Conservation (phyloP, 2,797 vertebrate genomes). For the Rhinatrema bivittatum region DNA sequence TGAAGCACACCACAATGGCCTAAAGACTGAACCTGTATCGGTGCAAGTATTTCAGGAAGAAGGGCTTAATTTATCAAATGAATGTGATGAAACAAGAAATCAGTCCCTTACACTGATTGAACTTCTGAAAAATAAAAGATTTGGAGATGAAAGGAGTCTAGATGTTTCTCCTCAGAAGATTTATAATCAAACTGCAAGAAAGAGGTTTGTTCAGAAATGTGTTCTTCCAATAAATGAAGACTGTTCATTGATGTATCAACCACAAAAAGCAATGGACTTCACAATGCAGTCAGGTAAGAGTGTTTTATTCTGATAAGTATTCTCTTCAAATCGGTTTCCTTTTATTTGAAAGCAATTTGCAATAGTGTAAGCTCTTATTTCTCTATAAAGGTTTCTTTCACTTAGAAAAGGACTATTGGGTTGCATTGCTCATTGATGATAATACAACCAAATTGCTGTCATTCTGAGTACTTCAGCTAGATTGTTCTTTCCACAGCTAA, state of each 20-base stretch:
- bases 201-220: slow-evolving; percentile 70
- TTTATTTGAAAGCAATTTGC: background rate
- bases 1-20: slow-evolving; percentile 72
- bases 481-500: no score
- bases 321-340: no score
- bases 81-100: slow-evolving; percentile 68
- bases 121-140: slow-evolving; percentile 92
- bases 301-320: no score
- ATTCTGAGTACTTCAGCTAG: slow-evolving; percentile 11
- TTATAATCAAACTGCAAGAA: slow-evolving; percentile 75
- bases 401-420: slow-evolving; percentile 21
- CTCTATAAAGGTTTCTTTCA: slow-evolving; percentile 13
- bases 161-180: slow-evolving; percentile 63
- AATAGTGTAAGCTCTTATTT: slow-evolving; percentile 3
- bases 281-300: slow-evolving; percentile 78
- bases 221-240: slow-evolving; percentile 75
- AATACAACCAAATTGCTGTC: background rate
- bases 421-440: no score
- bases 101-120: slow-evolving; percentile 89
- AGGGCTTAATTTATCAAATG: slow-evolving; percentile 64
- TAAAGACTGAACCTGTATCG: slow-evolving; percentile 73
- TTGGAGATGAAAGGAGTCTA: slow-evolving; percentile 80
- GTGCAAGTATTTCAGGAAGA: slow-evolving; percentile 64
- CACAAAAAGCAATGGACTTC: slow-evolving; percentile 74
- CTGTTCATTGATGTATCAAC: slow-evolving; percentile 69